phyloP scores from a whole-genome alignment of 2,797 vertebrate genomes.

The Rachycentron canadum region DNA sequence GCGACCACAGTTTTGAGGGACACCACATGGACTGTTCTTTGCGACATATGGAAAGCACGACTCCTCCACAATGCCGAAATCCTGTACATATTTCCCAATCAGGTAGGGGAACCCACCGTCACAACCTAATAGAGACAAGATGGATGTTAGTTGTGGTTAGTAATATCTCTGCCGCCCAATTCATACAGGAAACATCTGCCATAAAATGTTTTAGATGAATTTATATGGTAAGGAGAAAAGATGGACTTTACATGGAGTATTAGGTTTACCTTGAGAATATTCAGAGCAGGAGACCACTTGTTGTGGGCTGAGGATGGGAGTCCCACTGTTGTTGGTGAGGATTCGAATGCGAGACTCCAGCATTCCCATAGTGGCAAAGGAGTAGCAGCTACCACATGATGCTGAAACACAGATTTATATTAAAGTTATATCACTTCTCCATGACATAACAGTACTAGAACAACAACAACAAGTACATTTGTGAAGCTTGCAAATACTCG shows the following conservation, averaged over 20 bases:
- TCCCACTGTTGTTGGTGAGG: slow-evolving; percentile 91
- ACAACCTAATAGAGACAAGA: slow-evolving; percentile 85
- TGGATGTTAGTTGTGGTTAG: neutral
- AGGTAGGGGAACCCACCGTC: slow-evolving; percentile 97
- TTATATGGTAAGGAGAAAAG: neutral
- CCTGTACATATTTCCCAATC: slow-evolving; percentile 93
- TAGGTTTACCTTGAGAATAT: slow-evolving; percentile 93
- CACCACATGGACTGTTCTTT: slow-evolving; percentile 83
- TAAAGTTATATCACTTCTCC: neutral
- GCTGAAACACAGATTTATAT: slow-evolving; percentile 61
- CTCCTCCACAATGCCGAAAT: slow-evolving; percentile 95
- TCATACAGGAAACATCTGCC: neutral
- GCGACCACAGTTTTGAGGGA: slow-evolving; percentile 82
- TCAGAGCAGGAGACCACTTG: slow-evolving; percentile 95
- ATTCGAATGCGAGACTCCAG: slow-evolving; percentile 93
- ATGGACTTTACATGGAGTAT: neutral
- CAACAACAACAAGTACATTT: neutral
- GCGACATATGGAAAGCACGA: slow-evolving; percentile 91
- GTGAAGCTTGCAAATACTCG: neutral
- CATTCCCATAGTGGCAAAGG: slow-evolving; percentile 95
- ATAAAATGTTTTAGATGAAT: neutral
- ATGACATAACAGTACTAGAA: neutral
- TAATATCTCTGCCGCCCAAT: neutral
- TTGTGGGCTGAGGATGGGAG: slow-evolving; percentile 92
- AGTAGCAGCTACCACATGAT: slow-evolving; percentile 95